Percentiles rank a stretch among this genome's conserved stretches.
Evolutionary conservation across 1,140 invertebrate genomes (phyloP).

Genomic region (Drosophila nannoptera): DNA sequence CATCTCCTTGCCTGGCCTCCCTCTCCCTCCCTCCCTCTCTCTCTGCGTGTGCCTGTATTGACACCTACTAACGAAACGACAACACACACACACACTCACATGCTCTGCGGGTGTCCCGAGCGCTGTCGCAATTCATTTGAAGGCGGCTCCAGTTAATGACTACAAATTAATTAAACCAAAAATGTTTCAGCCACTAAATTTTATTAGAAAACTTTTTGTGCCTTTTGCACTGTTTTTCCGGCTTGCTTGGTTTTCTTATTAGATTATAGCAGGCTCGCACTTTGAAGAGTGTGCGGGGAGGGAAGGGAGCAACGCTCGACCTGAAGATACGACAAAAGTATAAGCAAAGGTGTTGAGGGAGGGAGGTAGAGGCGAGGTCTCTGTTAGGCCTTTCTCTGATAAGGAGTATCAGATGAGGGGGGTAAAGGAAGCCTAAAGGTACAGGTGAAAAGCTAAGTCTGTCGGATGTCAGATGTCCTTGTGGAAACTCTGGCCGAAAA

Average conservation of each 20-base stretch:
- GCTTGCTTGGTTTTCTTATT: background rate
- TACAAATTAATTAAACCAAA: slow-evolving; percentile 76
- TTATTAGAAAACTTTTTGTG: slow-evolving; percentile 56
- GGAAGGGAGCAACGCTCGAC: too few relatives aligned
- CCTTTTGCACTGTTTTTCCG: slow-evolving; percentile 38
- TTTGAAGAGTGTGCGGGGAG: background rate
- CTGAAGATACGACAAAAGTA: too few relatives aligned
- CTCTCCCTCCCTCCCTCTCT: background rate
- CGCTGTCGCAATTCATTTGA: slow-evolving; percentile 21
- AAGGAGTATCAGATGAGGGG: too few relatives aligned
- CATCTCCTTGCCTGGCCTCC: background rate
- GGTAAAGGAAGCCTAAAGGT: too few relatives aligned
- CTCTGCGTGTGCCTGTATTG: slow-evolving; percentile 36
- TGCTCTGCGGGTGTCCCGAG: background rate
- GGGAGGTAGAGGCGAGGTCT: too few relatives aligned
- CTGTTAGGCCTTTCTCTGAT: too few relatives aligned
- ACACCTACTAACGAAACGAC: slow-evolving; percentile 38
- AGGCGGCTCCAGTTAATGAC: slow-evolving; percentile 63
- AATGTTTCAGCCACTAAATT: slow-evolving; percentile 62
- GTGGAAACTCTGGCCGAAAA: too few relatives aligned
- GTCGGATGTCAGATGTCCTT: too few relatives aligned
- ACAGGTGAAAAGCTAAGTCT: too few relatives aligned
- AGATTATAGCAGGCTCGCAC: background rate
- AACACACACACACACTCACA: background rate
- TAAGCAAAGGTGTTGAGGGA: too few relatives aligned